Evolutionary conservation across 2,888 invertebrate genomes (phyloP).

Genomic region (Xestia sexstrigata): DNA sequence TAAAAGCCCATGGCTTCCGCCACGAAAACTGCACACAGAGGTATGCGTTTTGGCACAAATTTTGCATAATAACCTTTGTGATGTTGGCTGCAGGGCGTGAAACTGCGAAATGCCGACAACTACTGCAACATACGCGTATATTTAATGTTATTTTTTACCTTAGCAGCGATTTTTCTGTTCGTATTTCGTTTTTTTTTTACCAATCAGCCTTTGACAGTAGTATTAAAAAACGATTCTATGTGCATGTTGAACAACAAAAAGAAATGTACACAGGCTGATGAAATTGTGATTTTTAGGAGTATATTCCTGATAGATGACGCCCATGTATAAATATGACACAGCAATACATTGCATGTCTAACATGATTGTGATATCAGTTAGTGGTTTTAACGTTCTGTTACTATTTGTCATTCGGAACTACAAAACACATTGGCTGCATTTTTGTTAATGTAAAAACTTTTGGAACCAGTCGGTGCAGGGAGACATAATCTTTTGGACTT

Average conservation of each 20-base stretch:
- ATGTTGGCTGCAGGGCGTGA: conserved; percentile 76
- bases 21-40: conserved; percentile 78
- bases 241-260: conserved; percentile 1
- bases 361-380: not conserved
- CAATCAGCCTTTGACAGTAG: not conserved
- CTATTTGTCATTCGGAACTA: not conserved
- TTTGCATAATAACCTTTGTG: conserved; percentile 84
- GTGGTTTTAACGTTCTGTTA: not conserved
- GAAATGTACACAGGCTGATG: not conserved
- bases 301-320: conserved; percentile 7
- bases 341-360: conserved; percentile 23
- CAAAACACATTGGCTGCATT: not conserved
- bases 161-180: conserved; percentile 23
- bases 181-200: not conserved
- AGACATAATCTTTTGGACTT: conserved; percentile 15
- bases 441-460: not conserved
- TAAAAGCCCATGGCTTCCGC: conserved; percentile 79
- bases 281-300: conserved; percentile 5
- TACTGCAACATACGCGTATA: conserved; percentile 55
- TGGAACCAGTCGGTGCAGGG: not conserved
- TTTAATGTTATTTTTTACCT: conserved; percentile 59
- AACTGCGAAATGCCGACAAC: conserved; percentile 70
- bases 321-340: not conserved
- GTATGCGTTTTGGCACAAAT: conserved; percentile 84
- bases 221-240: conserved; percentile 6